Evolutionary conservation across 2,113 vertebrate genomes (phyloP), one percentile per base, ranked within the genome.

Genomic region (Chrysemys picta): DNA sequence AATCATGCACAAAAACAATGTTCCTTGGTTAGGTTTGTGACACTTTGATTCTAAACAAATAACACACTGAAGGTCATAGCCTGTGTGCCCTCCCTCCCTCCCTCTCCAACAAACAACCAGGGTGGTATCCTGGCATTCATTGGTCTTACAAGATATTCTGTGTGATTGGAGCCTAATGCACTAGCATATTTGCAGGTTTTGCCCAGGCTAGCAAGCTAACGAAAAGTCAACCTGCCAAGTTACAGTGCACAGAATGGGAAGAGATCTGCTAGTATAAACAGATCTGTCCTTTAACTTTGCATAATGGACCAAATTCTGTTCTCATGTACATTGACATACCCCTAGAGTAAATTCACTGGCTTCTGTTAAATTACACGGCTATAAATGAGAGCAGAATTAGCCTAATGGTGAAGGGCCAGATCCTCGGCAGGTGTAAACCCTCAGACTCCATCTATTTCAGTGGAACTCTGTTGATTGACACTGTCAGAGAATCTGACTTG

Each of bases 131-230:
- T 87, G 79, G 22, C 38, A 1, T 56, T 47, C 47, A 0, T 8
- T 59, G 31, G 1, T 2, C 25, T 19, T 53, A 25, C 25, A 1
- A 53, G 22, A 13, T 72, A 54, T 89, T 80, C 78, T 1, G 42
- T 65, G 84, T 35, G 57, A 7, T 49, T 6, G 47, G 6, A 78
- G 49, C 17, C 56, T n/a, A 3, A 8, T 1, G 0, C 19, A 27
- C 1, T 0, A 1, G 0, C 5, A 0, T 35, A 38, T 80, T 83
- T 24, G 6, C 54, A 14, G 13, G 3, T 54, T 80, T n/a, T n/a
- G 5, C 54, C 54, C 1, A 1, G 49, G 81, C 47, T 83, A 54
- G 84, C 10, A 4, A 81, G 93, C 1, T 35, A 16, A 84, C 57
- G 54, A 86, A 85, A 80, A 90, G 24, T 78, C 65, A 38, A n/a